Base-by-base conservation (phyloP, 2,113 vertebrate genomes). In the Hippocampus abdominalis region DNA sequence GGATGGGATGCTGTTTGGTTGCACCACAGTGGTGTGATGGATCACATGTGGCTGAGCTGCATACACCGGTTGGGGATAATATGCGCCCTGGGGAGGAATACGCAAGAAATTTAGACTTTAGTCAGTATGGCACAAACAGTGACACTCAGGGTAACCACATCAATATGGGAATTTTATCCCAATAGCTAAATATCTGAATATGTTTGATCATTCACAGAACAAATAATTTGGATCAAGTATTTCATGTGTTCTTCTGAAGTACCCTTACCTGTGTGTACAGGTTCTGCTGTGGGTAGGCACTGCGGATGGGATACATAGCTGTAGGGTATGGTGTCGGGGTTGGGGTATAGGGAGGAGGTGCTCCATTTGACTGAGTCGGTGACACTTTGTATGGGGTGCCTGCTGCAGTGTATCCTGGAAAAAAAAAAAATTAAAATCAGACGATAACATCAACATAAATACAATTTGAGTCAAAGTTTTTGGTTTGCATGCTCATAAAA, bases 351-450 rank as follows among this genome's bases (percentile, higher is more conserved):
- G 97, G 97, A 64, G 97, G 97, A 16, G 97, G 96, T 12, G 97
- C 96, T 73, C 91, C 96, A 82, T 94, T 99, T 70, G 93, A 96
- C 94, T 98, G 97, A 86, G 94, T 94, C 1, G 97, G 96, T 60
- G 97, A 94, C 73, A 99, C 96, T 92, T 99, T 99, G 91, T 98
- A 99, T n/a, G 95, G 96, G 54, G 96, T 98, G 77, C 97, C 97
- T 16, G 96, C 94, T 48, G 94, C 87, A 63, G 97, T 95, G 87
- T 99, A 99, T 92, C 97, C 96, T 99, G 46, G 36, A 81, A 23
- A 72, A 23, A 56, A 11, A 8, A 53, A 65, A 25, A 15, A 39
- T 12, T n/a, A 63, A n/a, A 40, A 63, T 21, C 36, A 63, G n/a
- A 40, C 1, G 29, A 20, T 29, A 32, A 3, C 11, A 32, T n/a